Percentiles rank a stretch among this genome's conserved stretches.
These are phyloP conservation scores for Dynastes grantii DNA, from an alignment of 2,888 invertebrate genomes.

Conservation along the genomic window DNA sequence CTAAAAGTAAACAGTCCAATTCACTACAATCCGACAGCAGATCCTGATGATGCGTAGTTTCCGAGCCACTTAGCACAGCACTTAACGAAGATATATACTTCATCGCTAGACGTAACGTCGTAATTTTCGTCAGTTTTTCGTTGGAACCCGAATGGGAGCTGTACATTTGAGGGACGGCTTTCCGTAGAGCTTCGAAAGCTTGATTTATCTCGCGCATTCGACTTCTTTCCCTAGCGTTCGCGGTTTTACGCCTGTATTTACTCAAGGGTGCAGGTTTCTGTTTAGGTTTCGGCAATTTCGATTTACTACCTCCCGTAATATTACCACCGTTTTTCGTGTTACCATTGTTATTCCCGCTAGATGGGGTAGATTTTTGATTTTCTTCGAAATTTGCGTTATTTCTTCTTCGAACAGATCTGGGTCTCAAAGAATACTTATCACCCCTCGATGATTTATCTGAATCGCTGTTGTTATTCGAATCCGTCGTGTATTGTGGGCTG, in stretches of 20 bases:
- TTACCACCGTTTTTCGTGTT: neutral
- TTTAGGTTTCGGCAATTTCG: constrained; percentile 62
- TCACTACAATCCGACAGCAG: constrained; percentile 66
- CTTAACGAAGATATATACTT: constrained; percentile 76
- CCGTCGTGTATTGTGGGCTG: constrained; percentile 60
- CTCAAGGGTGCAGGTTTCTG: constrained; percentile 74
- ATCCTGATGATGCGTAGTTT: constrained; percentile 55
- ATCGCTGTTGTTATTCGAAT: constrained; percentile 67
- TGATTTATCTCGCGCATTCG: constrained; percentile 81
- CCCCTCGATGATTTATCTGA: constrained; percentile 60
- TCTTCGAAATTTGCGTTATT: constrained; percentile 52
- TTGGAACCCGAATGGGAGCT: constrained; percentile 65
- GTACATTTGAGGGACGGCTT: constrained; percentile 73
- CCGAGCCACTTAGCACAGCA: constrained; percentile 64
- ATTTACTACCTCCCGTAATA: constrained; percentile 20
- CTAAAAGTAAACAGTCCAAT: constrained; percentile 60
- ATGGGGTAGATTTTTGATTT: constrained; percentile 49
- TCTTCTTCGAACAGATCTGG: constrained; percentile 64
- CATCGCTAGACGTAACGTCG: constrained; percentile 78
- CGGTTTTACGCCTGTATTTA: constrained; percentile 80
- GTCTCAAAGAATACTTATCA: constrained; percentile 70
- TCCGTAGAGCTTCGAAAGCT: constrained; percentile 77
- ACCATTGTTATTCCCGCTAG: constrained; percentile 45
- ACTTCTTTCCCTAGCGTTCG: constrained; percentile 78
- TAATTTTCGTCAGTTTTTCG: constrained; percentile 79